Base-by-base conservation (phyloP, 2,113 vertebrate genomes). In the Hemiprocne comata region DNA sequence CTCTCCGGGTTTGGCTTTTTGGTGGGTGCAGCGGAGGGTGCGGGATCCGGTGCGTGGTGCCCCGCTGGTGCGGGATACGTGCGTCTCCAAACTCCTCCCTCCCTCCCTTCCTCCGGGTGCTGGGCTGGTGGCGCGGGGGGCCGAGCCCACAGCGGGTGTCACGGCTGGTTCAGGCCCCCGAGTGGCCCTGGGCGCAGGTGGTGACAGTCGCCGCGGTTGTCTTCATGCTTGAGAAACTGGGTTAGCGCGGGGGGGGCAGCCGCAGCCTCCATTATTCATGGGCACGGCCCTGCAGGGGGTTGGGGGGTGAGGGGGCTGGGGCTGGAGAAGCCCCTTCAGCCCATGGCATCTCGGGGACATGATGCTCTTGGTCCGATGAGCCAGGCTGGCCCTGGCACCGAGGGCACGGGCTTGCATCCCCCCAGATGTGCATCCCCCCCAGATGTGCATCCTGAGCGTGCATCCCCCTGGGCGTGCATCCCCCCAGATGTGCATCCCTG, bases 171-270 rank as follows among this genome's bases (percentile, higher is more conserved):
- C 80, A 44, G 80, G 33, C 0, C 3, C 8, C 34, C 33, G 7
- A 44, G 75, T 20, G 2, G 91, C 80, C 61, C 69, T 34, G 19
- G 94, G 92, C 12, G 72, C 89, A 82, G 89, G 91, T 83, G 90
- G 87, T 33, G 3, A 53, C 26, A 5, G 13, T 78, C 77, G 34
- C 91, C 14, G 88, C 85, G 1, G 61, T 46, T 2, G 64, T 61
- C 81, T 94, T 91, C 88, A 84, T 54, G 93, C 91, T 72, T 72
- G 91, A 89, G 81, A 94, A 94, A 94, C 80, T 86, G 91, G 93
- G 91, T 93, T 96, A 80, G 54, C 1, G 4, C 4, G 5, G 67
- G 51, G 58, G 46, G 29, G 69, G 89, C 85, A 57, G 81, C 71
- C 18, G 2, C 67, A 46, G 81, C 46, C 48, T 36, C n/a, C 14